Base-by-base conservation (phyloP, 1,140 invertebrate species). In the Drosophila teissieri region DNA sequence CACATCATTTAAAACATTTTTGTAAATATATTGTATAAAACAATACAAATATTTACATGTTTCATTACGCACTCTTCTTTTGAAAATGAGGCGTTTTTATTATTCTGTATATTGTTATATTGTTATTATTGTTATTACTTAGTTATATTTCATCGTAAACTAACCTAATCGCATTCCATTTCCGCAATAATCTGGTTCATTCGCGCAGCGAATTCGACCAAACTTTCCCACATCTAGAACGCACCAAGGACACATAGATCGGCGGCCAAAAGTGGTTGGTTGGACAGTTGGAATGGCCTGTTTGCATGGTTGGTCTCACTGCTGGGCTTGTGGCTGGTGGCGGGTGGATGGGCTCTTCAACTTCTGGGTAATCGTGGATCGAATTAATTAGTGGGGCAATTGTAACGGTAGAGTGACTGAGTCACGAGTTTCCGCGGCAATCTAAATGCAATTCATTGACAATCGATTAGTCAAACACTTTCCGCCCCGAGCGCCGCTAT, bases 401-500 rank as follows among this genome's bases (percentile, higher is more conserved):
- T 85, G 83, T 65, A 75, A 85, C 82, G 83, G 52, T 68, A 78
- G 79, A 84, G 79, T 85, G 83, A 82, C 56, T 88, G 78, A 82
- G 64, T 75, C 61, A 73, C 67, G 67, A 70, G 51, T 57, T 53
- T 46, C 36, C 42, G 58, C 57, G 44, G 61, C 57, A 86, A 86
- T 86, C 69, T 63, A 61, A 88, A 81, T 86, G 83, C 85, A 86
- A 88, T 88, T 86, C 82, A 86, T 86, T 79, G 84, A 79, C 83
- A 86, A 86, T 86, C 82, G 84, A 86, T 86, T 86, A 88, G 83
- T 88, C 82, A 86, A 88, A 88, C 82, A 83, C 83, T 86, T 86
- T 88, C 79, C 84, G 83, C 82, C 57, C 58, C 80, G 55, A 42
- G 45, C 52, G 57, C 74, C 52, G 64, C 74, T 55, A 72, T 76